Evolutionary conservation across 2,888 invertebrate genomes (phyloP).

Genomic region (Drosophila dives): DNA sequence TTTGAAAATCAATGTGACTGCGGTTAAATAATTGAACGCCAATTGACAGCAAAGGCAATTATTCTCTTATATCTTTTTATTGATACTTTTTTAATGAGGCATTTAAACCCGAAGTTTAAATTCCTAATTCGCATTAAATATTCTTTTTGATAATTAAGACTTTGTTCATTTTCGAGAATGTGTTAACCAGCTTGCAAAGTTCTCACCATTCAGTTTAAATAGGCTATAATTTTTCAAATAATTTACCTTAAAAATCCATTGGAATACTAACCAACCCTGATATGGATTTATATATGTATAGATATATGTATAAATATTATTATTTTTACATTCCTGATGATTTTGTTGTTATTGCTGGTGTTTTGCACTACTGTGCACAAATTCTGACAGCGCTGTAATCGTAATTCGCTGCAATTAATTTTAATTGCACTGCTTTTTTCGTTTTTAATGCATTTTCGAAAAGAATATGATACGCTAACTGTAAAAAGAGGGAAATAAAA

Average conservation of each 20-base stretch:
- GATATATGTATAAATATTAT: not conserved
- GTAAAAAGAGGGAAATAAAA: slow-evolving; percentile 24
- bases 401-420: slow-evolving; percentile 77
- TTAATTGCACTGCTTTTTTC: slow-evolving; percentile 73
- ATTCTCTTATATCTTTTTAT: slow-evolving; percentile 2
- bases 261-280: not conserved
- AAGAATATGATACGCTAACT: slow-evolving; percentile 40
- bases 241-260: not conserved
- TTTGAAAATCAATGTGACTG: slow-evolving; percentile 7
- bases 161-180: not conserved
- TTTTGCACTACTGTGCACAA: slow-evolving; percentile 17
- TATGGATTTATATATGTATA: too few relatives aligned
- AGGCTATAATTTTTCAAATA: not conserved
- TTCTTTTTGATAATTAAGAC: slow-evolving; percentile 2
- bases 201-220: not conserved
- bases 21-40: slow-evolving; percentile 14
- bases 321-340: slow-evolving; percentile 8
- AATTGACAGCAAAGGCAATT: slow-evolving; percentile 18
- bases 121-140: not conserved
- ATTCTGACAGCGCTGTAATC: slow-evolving; percentile 39
- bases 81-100: not conserved
- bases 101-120: not conserved
- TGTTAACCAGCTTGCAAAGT: not conserved
- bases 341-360: slow-evolving; percentile 25
- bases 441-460: slow-evolving; percentile 65